These are phyloP conservation scores for Rhabdornis inornatus DNA, from an alignment of 2,113 vertebrate species.

Conservation along the genomic window DNA sequence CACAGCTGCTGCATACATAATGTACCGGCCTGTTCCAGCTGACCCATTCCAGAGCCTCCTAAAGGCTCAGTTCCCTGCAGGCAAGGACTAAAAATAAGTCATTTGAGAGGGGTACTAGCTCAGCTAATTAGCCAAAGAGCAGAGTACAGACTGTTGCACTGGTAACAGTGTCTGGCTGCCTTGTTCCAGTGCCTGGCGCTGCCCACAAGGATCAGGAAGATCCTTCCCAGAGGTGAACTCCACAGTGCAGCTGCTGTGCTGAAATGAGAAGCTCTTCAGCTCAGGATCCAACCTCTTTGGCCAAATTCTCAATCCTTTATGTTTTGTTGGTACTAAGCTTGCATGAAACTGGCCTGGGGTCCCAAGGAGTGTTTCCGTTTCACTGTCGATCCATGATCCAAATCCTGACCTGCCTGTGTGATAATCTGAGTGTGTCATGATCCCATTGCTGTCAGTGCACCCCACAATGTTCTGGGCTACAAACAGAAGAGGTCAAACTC, in stretches of 20 bases:
- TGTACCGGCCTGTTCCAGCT: not conserved
- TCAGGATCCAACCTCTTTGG: rapidly evolving
- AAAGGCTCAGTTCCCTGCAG: not conserved
- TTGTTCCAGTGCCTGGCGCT: not conserved
- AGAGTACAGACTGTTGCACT: not conserved
- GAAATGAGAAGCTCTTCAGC: not conserved
- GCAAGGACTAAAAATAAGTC: not conserved
- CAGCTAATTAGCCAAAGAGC: not conserved
- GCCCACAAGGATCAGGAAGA: not conserved
- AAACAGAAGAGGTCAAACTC: not conserved
- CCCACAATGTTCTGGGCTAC: not conserved
- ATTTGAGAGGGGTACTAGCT: not conserved
- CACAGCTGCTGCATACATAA: not conserved
- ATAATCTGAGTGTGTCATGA: not conserved
- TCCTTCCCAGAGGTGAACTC: not conserved
- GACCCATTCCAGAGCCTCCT: not conserved
- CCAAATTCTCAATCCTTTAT: not conserved
- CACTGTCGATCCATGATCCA: not conserved
- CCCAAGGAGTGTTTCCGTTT: not conserved
- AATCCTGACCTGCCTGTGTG: not conserved
- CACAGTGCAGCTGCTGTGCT: not conserved
- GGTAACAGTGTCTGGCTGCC: not conserved
- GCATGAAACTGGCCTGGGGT: not conserved
- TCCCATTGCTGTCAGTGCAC: not conserved
- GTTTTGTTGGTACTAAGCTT: not conserved